Evolutionary conservation across 35 echinoderm and acorn worm species (phyloP).

Genomic region (Heliocidaris erythrogramma): DNA sequence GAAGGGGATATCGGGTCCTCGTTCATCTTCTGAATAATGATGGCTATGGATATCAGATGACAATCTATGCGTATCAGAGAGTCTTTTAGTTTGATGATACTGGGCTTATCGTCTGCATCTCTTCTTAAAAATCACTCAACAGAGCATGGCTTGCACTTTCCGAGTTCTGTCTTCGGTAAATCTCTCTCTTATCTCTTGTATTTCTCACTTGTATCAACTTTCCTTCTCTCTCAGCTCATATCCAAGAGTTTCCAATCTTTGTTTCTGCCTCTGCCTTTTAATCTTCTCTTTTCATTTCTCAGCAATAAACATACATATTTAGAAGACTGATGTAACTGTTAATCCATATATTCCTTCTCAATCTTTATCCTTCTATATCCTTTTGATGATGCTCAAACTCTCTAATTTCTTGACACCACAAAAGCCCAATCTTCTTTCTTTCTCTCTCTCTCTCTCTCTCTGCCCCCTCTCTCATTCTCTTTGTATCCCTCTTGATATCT

Average conservation of each 20-base stretch:
- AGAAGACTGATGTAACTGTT: neutral
- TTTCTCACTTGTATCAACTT: neutral
- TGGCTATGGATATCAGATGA: neutral
- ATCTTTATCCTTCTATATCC: neutral
- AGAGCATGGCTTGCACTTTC: neutral
- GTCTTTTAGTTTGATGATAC: slow-evolving; percentile 1
- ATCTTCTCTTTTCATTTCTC: neutral
- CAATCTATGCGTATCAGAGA: neutral
- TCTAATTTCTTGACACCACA: too few relatives aligned
- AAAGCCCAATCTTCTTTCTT: too few relatives aligned
- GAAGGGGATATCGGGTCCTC: neutral
- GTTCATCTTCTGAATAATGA: neutral
- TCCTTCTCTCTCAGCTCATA: neutral
- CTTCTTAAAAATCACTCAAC: slow-evolving; percentile 3
- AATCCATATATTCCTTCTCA: neutral
- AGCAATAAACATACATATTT: neutral
- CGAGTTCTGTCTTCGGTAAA: neutral
- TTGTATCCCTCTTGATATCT: too few relatives aligned
- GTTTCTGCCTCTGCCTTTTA: neutral
- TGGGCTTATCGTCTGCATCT: neutral
- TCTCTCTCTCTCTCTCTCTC: too few relatives aligned
- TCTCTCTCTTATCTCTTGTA: neutral
- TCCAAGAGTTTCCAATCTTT: too few relatives aligned
- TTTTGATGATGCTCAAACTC: too few relatives aligned
- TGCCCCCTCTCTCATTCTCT: too few relatives aligned